Percentiles rank a stretch among this genome's conserved stretches.
Conservation (phyloP, 2,797 vertebrate genomes). For the Anabas testudineus region DNA sequence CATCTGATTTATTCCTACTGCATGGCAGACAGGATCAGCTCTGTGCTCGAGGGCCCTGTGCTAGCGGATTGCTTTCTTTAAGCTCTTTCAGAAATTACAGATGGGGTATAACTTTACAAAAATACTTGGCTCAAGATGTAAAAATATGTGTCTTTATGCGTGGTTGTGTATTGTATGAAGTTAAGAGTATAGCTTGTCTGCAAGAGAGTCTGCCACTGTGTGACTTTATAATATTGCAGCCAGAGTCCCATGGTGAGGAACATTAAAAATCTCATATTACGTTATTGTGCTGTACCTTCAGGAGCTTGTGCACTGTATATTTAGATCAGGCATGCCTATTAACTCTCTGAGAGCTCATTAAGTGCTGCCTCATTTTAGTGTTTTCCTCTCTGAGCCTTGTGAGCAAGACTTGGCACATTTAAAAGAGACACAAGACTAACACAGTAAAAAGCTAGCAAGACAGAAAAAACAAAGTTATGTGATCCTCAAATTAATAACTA, state of each 20-base stretch:
- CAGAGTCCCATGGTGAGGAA: constrained; percentile 28
- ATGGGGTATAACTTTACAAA: constrained; percentile 37
- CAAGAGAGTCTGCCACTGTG: constrained; percentile 1
- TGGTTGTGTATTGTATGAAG: constrained; percentile 13
- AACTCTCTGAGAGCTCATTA: constrained; percentile 14
- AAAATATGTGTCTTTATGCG: not conserved
- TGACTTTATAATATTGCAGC: constrained; percentile 10
- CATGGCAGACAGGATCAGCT: constrained; percentile 52
- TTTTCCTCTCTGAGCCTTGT: constrained; percentile 6
- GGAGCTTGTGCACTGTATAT: constrained; percentile 7
- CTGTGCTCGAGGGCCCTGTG: constrained; percentile 37
- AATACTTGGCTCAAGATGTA: constrained; percentile 20
- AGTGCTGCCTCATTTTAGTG: not conserved
- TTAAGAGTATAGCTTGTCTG: constrained; percentile 4
- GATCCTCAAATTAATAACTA: not conserved
- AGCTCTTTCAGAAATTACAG: constrained; percentile 55
- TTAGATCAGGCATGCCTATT: constrained; percentile 7
- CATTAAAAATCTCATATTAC: constrained; percentile 41
- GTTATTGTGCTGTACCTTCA: constrained; percentile 16
- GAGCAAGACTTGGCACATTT: constrained; percentile 16
- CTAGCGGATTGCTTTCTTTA: constrained; percentile 41
- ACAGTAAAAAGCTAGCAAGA: constrained; percentile 27
- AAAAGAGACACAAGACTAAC: constrained; percentile 20
- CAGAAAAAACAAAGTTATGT: not conserved
- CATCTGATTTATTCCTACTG: constrained; percentile 70